Base-by-base conservation (phyloP, 2,888 invertebrate species). In the Dioctria linearis region DNA sequence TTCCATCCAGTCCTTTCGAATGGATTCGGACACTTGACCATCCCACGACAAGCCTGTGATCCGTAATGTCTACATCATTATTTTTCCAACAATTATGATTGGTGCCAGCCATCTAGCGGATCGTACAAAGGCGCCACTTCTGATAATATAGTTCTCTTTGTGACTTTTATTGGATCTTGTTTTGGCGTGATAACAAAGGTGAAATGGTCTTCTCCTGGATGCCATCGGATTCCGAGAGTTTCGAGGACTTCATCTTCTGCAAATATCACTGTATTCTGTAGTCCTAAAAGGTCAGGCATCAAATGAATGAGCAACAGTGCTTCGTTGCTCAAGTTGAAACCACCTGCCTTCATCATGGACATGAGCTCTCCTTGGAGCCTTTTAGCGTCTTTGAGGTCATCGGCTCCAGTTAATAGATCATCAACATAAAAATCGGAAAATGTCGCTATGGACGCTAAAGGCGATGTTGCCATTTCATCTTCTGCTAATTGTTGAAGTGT, bases 391-490 rank as follows among this genome's bases (percentile, higher is more conserved):
- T 57, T 25, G 59, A 73, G 51, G 9, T 65, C 54, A 51, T 80
- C 80, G 8, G 73, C 13, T 9, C 81, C 82, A 54, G 43, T 40
- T 6, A 79, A 40, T 11, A 75, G 40, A 61, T 82, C 83, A 46
- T n/a, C n/a, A n/a, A n/a, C n/a, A n/a, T n/a, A n/a, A n/a, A n/a
- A n/a, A n/a, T n/a, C n/a, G n/a, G n/a, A n/a, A n/a, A n/a, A n/a
- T n/a, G n/a, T n/a, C n/a, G n/a, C n/a, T n/a, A n/a, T n/a, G n/a
- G n/a, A n/a, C 39, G 84, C 84, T 9, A 82, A 5, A 6, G 84
- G 84, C 75, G 73, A 81, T 3, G 49, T 83, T 46, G 46, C 82
- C 84, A 71, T 84, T 81, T 82, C 83, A n/a, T 83, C 83, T 0
- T 73, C 54, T 0, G 82, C 83, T 2, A 84, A 71, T 65, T 84